Conservation (phyloP, 2,888 invertebrate species). For the Epistrophe grossulariae region DNA sequence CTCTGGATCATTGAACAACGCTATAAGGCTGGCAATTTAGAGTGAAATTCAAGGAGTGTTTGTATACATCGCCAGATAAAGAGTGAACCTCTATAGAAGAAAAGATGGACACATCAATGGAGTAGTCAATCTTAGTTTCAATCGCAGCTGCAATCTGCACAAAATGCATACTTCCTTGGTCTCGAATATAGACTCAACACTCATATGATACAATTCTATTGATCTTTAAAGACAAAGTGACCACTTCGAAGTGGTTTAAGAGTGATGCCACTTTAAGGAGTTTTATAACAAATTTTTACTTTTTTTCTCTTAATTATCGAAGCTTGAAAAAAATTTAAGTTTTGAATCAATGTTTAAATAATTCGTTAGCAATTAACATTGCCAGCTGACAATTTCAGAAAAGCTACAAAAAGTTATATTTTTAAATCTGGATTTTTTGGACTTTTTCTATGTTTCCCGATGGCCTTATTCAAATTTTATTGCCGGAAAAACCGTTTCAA, state of each 20-base stretch:
- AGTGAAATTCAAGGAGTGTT: constrained; percentile 60
- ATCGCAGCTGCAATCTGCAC: constrained; percentile 62
- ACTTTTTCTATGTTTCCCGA: no score
- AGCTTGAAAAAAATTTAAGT: background rate
- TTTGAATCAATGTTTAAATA: no score
- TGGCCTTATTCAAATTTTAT: no score
- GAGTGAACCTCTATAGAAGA: background rate
- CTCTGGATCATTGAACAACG: background rate
- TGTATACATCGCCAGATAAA: constrained; percentile 16
- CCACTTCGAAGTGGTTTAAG: constrained; percentile 18
- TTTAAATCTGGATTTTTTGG: no score
- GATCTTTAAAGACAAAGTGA: constrained; percentile 38
- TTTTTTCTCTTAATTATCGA: background rate
- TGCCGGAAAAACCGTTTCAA: no score
- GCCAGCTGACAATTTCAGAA: no score
- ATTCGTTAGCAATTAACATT: no score
- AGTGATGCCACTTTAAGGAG: constrained; percentile 12
- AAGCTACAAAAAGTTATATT: no score
- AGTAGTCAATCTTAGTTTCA: constrained; percentile 55
- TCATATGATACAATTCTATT: constrained; percentile 1
- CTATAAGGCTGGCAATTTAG: background rate
- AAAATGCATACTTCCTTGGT: constrained; percentile 39
- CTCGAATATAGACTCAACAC: constrained; percentile 8
- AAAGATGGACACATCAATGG: constrained; percentile 70
- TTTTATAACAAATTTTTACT: background rate